These are phyloP conservation scores for Melieria picta DNA, from an alignment of 2,888 invertebrate genomes.

Conservation along the genomic window DNA sequence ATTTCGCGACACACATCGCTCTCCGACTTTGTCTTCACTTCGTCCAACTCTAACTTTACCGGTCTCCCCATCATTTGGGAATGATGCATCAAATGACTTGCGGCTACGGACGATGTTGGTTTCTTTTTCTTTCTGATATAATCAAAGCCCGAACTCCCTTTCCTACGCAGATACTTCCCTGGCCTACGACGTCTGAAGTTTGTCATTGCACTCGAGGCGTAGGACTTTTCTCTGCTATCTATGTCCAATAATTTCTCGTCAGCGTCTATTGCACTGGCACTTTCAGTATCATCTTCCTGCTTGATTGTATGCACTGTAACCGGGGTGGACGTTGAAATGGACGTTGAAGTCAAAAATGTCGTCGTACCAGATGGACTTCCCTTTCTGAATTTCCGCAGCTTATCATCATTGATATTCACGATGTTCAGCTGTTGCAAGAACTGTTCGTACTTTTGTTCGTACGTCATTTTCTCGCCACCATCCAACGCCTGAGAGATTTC, in stretches of 20 bases:
- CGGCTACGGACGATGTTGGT: constrained; percentile 56
- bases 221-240: neutral
- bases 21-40: constrained; percentile 56
- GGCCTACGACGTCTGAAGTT: constrained; percentile 50
- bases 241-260: constrained; percentile 39
- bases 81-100: constrained; percentile 5
- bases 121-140: constrained; percentile 91
- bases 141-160: constrained; percentile 74
- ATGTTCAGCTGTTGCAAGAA: constrained; percentile 62
- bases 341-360: constrained; percentile 20
- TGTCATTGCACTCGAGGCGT: constrained; percentile 9
- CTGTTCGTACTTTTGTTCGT: constrained; percentile 62
- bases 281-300: constrained; percentile 45
- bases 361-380: constrained; percentile 27
- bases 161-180: constrained; percentile 58
- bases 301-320: constrained; percentile 36
- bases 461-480: constrained; percentile 49
- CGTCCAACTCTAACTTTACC: constrained; percentile 37
- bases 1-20: constrained; percentile 86
- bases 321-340: constrained; percentile 20
- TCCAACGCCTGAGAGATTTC: constrained; percentile 58
- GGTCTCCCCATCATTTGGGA: constrained; percentile 28
- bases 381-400: constrained; percentile 43
- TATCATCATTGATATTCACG: constrained; percentile 52
- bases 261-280: constrained; percentile 42